Percentiles rank a stretch among this genome's conserved stretches.
Evolutionary conservation across 2,888 invertebrate species (phyloP).

Genomic region (Eurytoma californica): DNA sequence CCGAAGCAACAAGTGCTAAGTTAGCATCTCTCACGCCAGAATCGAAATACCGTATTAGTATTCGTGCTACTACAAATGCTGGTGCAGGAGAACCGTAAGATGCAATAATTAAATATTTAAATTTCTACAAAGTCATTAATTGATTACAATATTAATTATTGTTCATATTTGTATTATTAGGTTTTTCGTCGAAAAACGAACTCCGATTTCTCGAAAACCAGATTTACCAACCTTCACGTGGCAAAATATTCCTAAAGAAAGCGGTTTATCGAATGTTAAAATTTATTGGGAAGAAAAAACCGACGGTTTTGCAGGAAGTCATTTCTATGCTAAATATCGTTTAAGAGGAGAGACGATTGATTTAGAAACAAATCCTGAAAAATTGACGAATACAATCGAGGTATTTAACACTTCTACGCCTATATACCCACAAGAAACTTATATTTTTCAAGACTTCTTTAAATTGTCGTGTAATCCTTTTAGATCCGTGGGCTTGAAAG

Average conservation of each 20-base stretch:
- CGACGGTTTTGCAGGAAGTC: constrained; percentile 91
- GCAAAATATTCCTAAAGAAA: constrained; percentile 81
- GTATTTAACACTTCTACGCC: constrained; percentile 49
- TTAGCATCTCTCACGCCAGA: constrained; percentile 89
- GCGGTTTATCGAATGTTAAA: constrained; percentile 84
- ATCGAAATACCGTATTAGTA: constrained; percentile 91
- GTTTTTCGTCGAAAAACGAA: constrained; percentile 88
- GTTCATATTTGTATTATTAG: constrained; percentile 62
- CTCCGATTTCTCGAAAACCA: constrained; percentile 80
- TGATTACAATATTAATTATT: neutral
- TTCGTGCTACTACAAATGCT: constrained; percentile 90
- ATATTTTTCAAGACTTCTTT: neutral
- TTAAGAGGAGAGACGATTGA: constrained; percentile 85
- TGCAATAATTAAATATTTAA: neutral
- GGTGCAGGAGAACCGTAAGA: constrained; percentile 88
- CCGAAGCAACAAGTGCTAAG: constrained; percentile 86
- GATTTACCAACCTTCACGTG: constrained; percentile 84
- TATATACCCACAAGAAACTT: neutral
- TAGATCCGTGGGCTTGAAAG: constrained; percentile 87
- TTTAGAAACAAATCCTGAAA: constrained; percentile 80
- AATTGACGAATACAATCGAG: constrained; percentile 70
- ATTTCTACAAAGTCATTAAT: no score
- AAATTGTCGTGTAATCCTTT: neutral
- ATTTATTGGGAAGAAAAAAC: constrained; percentile 89
- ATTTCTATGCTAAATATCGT: constrained; percentile 90